Evolutionary conservation across 2,797 vertebrate genomes (phyloP).

Genomic region (Myotis myotis): DNA sequence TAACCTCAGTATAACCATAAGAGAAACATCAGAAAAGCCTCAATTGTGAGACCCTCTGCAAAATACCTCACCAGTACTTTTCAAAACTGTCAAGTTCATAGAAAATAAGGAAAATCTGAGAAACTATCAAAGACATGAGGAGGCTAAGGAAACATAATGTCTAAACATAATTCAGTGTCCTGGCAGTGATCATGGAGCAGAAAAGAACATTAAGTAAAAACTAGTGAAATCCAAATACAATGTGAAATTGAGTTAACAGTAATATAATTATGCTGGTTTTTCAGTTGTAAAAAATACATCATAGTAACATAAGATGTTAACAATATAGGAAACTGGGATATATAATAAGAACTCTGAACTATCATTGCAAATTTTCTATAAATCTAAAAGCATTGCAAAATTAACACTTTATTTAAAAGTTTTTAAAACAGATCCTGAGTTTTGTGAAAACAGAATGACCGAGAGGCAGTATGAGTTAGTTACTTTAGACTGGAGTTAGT

Average conservation of each 20-base stretch:
- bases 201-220: neutral
- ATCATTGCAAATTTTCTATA: neutral
- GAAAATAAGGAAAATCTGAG: slow-evolving; percentile 15
- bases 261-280: neutral
- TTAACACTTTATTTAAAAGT: neutral
- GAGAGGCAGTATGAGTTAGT: neutral
- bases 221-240: neutral
- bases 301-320: neutral
- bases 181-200: neutral
- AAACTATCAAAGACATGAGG: neutral
- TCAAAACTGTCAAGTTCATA: neutral
- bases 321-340: neutral
- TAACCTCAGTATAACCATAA: neutral
- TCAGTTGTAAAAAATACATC: neutral
- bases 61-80: neutral
- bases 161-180: neutral
- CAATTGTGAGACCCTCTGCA: neutral
- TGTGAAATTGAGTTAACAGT: neutral
- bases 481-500: slow-evolving; percentile 5
- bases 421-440: neutral
- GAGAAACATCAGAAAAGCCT: neutral
- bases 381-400: neutral
- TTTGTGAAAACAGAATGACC: neutral
- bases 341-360: neutral
- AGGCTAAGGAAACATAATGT: neutral